Evolutionary conservation across 1,140 invertebrate genomes (phyloP).

Genomic region (Pissodes strobi): DNA sequence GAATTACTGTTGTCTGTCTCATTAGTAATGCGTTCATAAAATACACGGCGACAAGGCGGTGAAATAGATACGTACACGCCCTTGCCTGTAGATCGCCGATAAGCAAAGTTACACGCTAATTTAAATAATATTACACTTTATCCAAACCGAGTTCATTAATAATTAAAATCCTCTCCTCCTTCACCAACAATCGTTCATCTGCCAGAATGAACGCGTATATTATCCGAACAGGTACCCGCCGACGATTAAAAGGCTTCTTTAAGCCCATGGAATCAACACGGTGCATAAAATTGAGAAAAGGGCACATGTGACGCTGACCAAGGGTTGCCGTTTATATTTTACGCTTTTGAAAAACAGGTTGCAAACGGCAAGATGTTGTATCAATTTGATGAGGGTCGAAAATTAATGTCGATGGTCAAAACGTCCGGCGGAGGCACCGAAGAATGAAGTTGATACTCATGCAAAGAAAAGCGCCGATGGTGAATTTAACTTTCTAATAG

Average conservation of each 20-base stretch:
- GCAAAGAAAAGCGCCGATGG: background rate
- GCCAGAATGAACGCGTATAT: background rate
- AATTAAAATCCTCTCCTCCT: background rate
- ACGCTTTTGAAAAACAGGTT: conserved; percentile 1
- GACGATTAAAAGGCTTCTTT: background rate
- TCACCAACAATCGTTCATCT: background rate
- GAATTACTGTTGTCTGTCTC: too few species aligned
- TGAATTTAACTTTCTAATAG: conserved; percentile 11
- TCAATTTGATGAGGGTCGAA: conserved; percentile 8
- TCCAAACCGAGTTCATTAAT: too few species aligned
- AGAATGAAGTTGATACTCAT: background rate
- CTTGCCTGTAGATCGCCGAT: too few species aligned
- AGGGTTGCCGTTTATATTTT: background rate
- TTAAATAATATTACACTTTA: too few species aligned
- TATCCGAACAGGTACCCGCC: background rate
- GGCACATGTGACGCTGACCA: conserved; percentile 3
- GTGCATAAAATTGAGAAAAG: conserved; percentile 10
- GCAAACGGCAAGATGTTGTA: conserved; percentile 2
- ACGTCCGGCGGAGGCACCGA: background rate
- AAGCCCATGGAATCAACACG: too few species aligned
- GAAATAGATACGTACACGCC: too few species aligned
- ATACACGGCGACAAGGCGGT: too few species aligned
- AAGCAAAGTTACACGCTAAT: too few species aligned
- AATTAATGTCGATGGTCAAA: conserved; percentile 13
- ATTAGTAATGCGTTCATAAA: too few species aligned